These are phyloP conservation scores for Dreissena polymorpha DNA, from an alignment of 1,140 invertebrate species.

Conservation along the genomic window DNA sequence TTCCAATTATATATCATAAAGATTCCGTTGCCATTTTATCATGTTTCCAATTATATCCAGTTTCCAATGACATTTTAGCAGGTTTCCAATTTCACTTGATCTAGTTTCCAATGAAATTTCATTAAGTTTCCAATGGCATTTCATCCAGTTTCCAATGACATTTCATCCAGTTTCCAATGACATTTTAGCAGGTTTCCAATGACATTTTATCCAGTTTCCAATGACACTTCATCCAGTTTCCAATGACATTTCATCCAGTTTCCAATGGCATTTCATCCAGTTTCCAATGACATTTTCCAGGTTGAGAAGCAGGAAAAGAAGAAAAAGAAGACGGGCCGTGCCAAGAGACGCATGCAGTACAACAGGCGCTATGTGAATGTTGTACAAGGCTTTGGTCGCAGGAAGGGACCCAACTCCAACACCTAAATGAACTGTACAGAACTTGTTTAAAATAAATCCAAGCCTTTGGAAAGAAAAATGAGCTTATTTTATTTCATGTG, in stretches of 20 bases:
- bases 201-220: too few species aligned
- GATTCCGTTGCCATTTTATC: too few species aligned
- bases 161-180: too few species aligned
- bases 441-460: slow-evolving; percentile 34
- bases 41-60: too few species aligned
- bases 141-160: too few species aligned
- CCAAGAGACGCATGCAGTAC: slow-evolving; percentile 99
- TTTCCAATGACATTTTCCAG: slow-evolving; percentile 71
- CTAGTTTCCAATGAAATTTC: too few species aligned
- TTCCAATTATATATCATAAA: too few species aligned
- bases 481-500: not conserved
- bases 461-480: slow-evolving; percentile 11
- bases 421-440: slow-evolving; percentile 66
- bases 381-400: slow-evolving; percentile 93
- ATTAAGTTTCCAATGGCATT: too few species aligned
- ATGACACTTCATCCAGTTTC: not conserved
- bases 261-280: not conserved
- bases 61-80: too few species aligned
- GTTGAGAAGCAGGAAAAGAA: slow-evolving; percentile 99
- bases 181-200: too few species aligned
- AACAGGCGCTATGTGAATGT: slow-evolving; percentile 99
- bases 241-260: not conserved
- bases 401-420: slow-evolving; percentile 98
- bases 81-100: too few species aligned
- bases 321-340: slow-evolving; percentile 99